These are phyloP conservation scores for Brachionus sp. DNA, from an alignment of 1,140 invertebrate genomes.

Conservation along the genomic window DNA sequence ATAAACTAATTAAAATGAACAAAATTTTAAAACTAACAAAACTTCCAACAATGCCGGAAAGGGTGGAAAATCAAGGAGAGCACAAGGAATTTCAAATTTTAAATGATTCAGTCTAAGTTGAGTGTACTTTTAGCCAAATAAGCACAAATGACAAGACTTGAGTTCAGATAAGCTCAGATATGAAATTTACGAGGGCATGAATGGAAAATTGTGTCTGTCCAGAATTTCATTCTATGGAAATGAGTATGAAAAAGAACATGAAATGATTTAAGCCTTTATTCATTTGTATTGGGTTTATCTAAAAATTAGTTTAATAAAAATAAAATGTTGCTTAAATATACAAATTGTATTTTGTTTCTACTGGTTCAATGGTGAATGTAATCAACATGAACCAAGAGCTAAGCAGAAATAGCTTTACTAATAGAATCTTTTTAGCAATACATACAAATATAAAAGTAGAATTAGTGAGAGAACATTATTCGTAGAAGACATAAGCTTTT, in stretches of 20 bases:
- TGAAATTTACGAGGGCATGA: neutral
- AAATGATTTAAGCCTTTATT: conserved; percentile 28
- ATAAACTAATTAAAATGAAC: conserved; percentile 11
- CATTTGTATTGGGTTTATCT: neutral
- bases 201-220: neutral
- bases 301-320: conserved; percentile 23
- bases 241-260: conserved; percentile 20
- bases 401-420: neutral
- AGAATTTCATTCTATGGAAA: conserved; percentile 7
- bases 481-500: neutral
- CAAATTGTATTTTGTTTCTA: conserved; percentile 35
- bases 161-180: conserved; percentile 21
- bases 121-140: neutral
- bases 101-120: neutral
- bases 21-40: conserved; percentile 19
- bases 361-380: neutral
- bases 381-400: neutral
- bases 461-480: neutral
- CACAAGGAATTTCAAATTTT: conserved; percentile 15
- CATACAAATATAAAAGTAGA: neutral
- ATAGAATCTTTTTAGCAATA: neutral
- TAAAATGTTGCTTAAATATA: neutral
- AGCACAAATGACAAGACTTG: neutral
- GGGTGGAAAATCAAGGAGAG: neutral
- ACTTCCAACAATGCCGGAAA: neutral